phyloP scores from a whole-genome alignment of 2,113 vertebrate genomes.

The Ornithorhynchus anatinus region DNA sequence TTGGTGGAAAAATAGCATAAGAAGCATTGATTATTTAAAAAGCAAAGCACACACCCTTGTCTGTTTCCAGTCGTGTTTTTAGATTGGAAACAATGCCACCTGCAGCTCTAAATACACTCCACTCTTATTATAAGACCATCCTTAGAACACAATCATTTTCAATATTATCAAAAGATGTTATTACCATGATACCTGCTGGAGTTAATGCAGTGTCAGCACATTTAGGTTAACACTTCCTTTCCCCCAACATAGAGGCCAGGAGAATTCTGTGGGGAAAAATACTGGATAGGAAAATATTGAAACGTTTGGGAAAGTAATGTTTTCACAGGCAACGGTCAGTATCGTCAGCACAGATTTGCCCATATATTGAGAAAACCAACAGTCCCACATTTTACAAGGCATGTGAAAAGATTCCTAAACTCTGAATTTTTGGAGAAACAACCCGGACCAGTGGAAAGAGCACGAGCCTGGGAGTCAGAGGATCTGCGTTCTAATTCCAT shows the following conservation, averaged over 20 bases:
- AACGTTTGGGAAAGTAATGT: background rate
- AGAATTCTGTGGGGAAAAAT: constrained; percentile 13
- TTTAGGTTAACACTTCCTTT: constrained; percentile 28
- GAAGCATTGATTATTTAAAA: constrained; percentile 42
- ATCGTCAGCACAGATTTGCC: constrained; percentile 20
- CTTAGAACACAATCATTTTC: constrained; percentile 68
- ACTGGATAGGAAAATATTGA: background rate
- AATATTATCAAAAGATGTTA: constrained; percentile 58
- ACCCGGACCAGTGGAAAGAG: too few relatives aligned
- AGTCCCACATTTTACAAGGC: too few relatives aligned
- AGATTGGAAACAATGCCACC: constrained; percentile 70
- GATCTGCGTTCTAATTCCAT: too few relatives aligned
- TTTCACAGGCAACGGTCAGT: constrained; percentile 2
- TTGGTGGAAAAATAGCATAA: background rate
- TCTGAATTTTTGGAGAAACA: too few relatives aligned
- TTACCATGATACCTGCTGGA: constrained; percentile 38
- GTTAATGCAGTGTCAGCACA: constrained; percentile 57
- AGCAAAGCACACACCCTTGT: constrained; percentile 26
- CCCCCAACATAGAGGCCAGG: constrained; percentile 20
- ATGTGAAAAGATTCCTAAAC: too few relatives aligned
- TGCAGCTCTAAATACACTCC: constrained; percentile 46
- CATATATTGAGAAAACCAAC: too few relatives aligned
- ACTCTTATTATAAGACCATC: constrained; percentile 65
- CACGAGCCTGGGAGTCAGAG: too few relatives aligned
- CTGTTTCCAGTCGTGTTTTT: constrained; percentile 62